Evolutionary conservation across 2,888 invertebrate genomes (phyloP).

Genomic region (Bhutanitis thaidina): DNA sequence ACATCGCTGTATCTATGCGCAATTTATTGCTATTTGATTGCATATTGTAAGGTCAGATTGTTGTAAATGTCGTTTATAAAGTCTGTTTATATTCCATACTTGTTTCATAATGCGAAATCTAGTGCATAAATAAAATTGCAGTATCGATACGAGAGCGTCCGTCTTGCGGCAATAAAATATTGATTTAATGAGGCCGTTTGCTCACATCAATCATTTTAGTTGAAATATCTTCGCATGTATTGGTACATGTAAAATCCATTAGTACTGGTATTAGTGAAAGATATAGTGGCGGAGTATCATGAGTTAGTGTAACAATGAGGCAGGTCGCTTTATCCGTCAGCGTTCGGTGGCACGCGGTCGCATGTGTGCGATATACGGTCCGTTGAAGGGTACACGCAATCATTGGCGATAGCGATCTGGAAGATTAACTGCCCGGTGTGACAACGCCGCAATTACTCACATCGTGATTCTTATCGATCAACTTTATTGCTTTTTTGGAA

Average conservation of each 20-base stretch:
- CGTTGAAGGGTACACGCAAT: slow-evolving; percentile 58
- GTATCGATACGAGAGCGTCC: slow-evolving; percentile 11
- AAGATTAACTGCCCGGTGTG: slow-evolving; percentile 68
- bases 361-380: slow-evolving; percentile 35
- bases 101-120: slow-evolving; percentile 11
- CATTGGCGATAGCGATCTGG: slow-evolving; percentile 66
- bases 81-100: slow-evolving; percentile 15
- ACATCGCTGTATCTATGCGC: slow-evolving; percentile 34
- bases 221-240: slow-evolving; percentile 44
- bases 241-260: slow-evolving; percentile 65
- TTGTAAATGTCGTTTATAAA: slow-evolving; percentile 31
- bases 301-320: slow-evolving; percentile 43
- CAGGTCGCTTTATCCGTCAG: slow-evolving; percentile 38
- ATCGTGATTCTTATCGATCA: slow-evolving; percentile 59
- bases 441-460: slow-evolving; percentile 70
- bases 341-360: slow-evolving; percentile 27
- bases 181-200: slow-evolving; percentile 28
- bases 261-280: slow-evolving; percentile 39
- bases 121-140: slow-evolving; percentile 17
- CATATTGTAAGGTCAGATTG: slow-evolving; percentile 44
- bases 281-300: slow-evolving; percentile 28
- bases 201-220: slow-evolving; percentile 52
- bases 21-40: slow-evolving; percentile 48
- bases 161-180: slow-evolving; percentile 30
- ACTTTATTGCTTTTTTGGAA: slow-evolving; percentile 40